phyloP scores from a whole-genome alignment of 2,888 invertebrate genomes.

The Buathra laborator region DNA sequence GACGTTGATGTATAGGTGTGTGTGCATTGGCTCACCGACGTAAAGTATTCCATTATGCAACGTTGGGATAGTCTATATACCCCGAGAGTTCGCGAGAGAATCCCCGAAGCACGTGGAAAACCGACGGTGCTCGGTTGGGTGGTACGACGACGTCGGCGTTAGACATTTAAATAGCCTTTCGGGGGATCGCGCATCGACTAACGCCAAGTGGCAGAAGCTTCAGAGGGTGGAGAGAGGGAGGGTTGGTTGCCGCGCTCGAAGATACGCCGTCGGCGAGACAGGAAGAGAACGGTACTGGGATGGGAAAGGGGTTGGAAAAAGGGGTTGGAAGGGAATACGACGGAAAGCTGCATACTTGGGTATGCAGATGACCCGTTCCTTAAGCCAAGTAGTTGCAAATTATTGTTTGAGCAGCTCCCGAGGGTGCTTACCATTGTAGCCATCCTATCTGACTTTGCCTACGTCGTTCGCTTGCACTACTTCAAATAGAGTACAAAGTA shows the following conservation, averaged over 20 bases:
- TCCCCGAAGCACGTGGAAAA: conserved; percentile 43
- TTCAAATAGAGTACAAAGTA: conserved; percentile 62
- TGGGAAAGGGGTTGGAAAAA: conserved; percentile 29
- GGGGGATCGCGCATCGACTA: conserved; percentile 60
- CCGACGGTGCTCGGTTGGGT: conserved; percentile 14
- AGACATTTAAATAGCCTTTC: conserved; percentile 71
- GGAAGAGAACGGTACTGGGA: conserved; percentile 8
- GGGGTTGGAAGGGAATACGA: conserved; percentile 23
- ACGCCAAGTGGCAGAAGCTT: conserved; percentile 61
- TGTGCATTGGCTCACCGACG: conserved; percentile 4
- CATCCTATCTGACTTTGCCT: conserved; percentile 27
- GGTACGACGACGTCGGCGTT: conserved; percentile 40
- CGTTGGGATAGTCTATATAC: background rate
- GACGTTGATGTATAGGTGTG: background rate
- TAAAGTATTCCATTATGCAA: conserved; percentile 58
- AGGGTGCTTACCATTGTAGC: conserved; percentile 65
- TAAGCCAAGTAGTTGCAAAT: conserved; percentile 72
- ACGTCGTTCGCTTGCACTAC: conserved; percentile 28
- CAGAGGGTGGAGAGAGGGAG: background rate
- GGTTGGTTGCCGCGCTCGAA: conserved; percentile 28
- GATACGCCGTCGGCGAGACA: conserved; percentile 44
- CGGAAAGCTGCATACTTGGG: conserved; percentile 63
- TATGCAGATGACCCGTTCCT: conserved; percentile 72
- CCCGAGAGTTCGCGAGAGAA: conserved; percentile 6
- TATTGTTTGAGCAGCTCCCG: conserved; percentile 71